Base-by-base conservation (phyloP, 2,113 vertebrate species). In the Pampusana beccarii region DNA sequence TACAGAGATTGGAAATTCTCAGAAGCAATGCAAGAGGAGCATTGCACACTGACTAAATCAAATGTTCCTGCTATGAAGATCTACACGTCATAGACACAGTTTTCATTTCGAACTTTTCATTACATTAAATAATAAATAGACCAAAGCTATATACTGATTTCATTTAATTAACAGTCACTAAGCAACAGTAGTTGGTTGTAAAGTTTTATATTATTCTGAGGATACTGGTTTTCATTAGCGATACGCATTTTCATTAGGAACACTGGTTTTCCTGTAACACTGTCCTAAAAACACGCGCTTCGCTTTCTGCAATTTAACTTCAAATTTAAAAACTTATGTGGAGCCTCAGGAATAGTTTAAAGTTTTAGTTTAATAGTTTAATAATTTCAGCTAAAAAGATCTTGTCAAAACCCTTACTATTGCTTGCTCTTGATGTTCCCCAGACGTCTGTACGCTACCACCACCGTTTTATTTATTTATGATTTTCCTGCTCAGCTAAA, bases 1-100 rank as follows among this genome's bases (percentile, higher is more conserved):
- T 33, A 2, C n/a, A 51, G 23, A 66, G 79, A 16, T 1, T 25
- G 15, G 16, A 46, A 71, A 9, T 21, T 10, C 66, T 29, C 7
- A 5, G 23, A 61, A 28, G 15, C 24, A 57, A 11, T 28, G 21
- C 7, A 36, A 46, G 9, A 75, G 26, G 14, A 44, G 53, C 36
- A 4, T 0, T 11, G 16, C 13, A 51, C n/a, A 5, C 10, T 20
- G 53, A 58, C 21, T 0, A 9, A 31, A 24, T 16, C 8, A 6
- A 21, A 2, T 18, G 15, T 13, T 33, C 58, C 53, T 5, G 9
- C 6, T 18, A 5, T 2, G 44, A n/a, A 69, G 13, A 46, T 12
- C 7, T 64, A 34, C 36, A 3, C 6, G 19, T 20, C 5, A 64
- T 5, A 3, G 40, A 3, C 66, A 81, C 33, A 8, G 15, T 16